These are phyloP conservation scores for Chlorospingus flavigularis DNA, from an alignment of 2,797 vertebrate genomes.

Conservation along the genomic window DNA sequence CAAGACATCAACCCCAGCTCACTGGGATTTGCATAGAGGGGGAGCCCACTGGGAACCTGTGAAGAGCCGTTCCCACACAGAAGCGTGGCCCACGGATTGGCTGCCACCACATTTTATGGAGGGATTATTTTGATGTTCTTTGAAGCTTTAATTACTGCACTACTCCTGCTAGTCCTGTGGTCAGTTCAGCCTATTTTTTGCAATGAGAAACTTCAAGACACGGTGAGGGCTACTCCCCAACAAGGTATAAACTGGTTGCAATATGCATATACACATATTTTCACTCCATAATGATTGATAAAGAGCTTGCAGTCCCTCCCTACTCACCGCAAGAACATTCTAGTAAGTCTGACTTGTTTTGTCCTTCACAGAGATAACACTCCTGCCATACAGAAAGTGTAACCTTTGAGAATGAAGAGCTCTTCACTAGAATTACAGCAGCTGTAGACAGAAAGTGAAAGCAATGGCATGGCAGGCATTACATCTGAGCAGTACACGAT, in stretches of 20 bases:
- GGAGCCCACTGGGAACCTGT: background rate
- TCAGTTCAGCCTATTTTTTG: background rate
- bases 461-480: background rate
- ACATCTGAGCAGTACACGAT: background rate
- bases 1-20: background rate
- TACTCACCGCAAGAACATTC: background rate
- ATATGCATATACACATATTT: background rate
- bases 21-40: background rate
- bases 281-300: background rate
- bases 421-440: slow-evolving; percentile 5
- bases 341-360: background rate
- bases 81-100: background rate
- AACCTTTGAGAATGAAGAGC: slow-evolving; percentile 20
- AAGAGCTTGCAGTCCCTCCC: background rate
- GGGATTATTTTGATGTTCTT: background rate
- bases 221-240: background rate
- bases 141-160: background rate
- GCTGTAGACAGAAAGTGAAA: slow-evolving; percentile 67
- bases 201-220: background rate
- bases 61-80: background rate
- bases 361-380: background rate
- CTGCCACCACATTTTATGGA: background rate
- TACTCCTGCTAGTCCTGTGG: background rate
- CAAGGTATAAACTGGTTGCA: background rate
- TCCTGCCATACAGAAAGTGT: background rate